Percentiles rank a stretch among this genome's conserved stretches.
phyloP scores from a whole-genome alignment of 2,888 invertebrate species.

The Aspidiotus destructor region DNA sequence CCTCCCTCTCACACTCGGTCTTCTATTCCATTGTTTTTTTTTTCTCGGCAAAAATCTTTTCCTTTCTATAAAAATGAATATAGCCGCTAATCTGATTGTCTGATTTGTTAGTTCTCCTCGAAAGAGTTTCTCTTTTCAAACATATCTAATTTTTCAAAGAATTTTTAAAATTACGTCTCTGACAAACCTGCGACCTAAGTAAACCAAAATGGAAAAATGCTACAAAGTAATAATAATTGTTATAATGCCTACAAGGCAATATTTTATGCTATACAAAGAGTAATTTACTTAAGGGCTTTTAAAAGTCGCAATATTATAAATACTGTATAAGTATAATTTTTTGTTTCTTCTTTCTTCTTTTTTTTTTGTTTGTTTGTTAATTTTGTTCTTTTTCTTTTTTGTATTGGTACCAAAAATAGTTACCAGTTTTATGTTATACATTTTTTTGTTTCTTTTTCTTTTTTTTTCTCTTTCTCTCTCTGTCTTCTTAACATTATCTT shows the following conservation, averaged over 20 bases:
- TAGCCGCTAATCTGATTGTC: no score
- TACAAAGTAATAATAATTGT: no score
- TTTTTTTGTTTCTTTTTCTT: not conserved
- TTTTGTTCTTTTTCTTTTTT: not conserved
- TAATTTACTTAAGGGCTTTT: not conserved
- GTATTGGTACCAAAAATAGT: constrained; percentile 24
- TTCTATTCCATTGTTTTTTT: no score
- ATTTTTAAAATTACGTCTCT: no score
- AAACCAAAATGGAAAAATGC: no score
- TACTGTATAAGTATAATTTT: not conserved
- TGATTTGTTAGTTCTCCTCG: no score
- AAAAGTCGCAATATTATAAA: not conserved
- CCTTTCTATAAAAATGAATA: no score
- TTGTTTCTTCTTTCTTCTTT: not conserved
- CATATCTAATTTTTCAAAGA: not conserved
- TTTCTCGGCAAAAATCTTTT: no score
- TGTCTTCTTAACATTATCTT: not conserved
- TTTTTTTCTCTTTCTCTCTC: not conserved
- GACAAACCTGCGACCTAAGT: no score
- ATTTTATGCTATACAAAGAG: no score
- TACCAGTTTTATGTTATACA: constrained; percentile 26
- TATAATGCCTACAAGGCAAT: no score
- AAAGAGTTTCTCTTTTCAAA: not conserved
- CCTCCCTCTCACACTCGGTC: no score
- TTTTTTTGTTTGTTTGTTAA: constrained; percentile 10